Evolutionary conservation across 2,888 invertebrate species (phyloP).

Genomic region (Petrolisthes cinctipes): DNA sequence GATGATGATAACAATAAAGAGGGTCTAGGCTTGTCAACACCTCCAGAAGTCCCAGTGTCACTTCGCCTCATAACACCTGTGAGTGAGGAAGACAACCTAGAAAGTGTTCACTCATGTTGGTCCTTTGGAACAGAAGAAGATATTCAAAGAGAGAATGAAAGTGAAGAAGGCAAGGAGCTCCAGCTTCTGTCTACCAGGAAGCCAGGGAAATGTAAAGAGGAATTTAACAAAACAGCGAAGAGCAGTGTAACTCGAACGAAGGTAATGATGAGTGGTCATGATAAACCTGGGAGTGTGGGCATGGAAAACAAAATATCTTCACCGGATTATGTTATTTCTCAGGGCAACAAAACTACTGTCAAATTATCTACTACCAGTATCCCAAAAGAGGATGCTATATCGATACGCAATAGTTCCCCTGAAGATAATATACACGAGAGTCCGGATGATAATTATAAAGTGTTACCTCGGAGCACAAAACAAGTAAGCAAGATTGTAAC

Average conservation of each 20-base stretch:
- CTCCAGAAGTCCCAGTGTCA: background rate
- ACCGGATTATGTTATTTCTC: no score
- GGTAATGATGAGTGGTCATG: background rate
- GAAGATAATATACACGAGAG: no score
- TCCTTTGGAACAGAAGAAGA: constrained; percentile 32
- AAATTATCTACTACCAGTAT: no score
- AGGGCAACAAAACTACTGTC: no score
- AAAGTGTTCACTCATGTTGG: constrained; percentile 32
- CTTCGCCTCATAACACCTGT: constrained; percentile 2
- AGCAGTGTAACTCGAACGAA: background rate
- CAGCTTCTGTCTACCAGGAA: background rate
- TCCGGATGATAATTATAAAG: no score
- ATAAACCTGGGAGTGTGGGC: no score
- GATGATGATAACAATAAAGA: background rate
- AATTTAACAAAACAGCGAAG: background rate
- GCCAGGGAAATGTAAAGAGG: background rate
- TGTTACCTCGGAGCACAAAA: no score
- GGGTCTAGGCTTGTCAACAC: background rate
- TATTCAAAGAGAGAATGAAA: background rate
- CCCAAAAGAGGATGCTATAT: no score
- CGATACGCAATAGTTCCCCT: no score
- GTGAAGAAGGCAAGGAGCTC: background rate
- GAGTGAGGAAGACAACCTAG: constrained; percentile 29
- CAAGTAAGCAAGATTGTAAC: background rate
- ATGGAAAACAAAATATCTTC: no score